Conservation (phyloP, 2,113 vertebrate species). For the Bambusicola thoracicus region DNA sequence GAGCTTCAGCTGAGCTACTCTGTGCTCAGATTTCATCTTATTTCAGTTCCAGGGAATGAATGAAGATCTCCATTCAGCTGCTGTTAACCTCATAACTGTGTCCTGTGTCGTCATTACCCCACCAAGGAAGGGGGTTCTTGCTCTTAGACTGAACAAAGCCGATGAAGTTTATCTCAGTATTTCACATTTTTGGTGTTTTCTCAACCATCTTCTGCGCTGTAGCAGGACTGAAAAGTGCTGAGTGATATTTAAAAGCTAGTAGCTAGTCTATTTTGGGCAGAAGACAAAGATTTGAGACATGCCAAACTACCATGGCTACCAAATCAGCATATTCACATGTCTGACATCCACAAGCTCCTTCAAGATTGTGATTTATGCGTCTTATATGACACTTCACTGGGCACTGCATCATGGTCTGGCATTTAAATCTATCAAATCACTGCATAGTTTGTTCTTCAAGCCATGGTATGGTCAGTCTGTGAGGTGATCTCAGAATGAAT, state of each 20-base stretch:
- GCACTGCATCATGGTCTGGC: slow-evolving; percentile 16
- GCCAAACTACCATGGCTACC: slow-evolving; percentile 56
- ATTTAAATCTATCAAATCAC: slow-evolving; percentile 7
- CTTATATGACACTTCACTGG: background rate
- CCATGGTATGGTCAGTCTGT: background rate
- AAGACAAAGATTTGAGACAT: slow-evolving; percentile 54
- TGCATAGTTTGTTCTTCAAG: background rate
- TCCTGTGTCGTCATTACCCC: background rate
- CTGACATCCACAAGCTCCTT: slow-evolving; percentile 21
- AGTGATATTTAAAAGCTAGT: slow-evolving; percentile 56
- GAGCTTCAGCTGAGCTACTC: background rate
- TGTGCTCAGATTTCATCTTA: background rate
- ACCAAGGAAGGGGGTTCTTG: background rate
- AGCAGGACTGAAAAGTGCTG: slow-evolving; percentile 58
- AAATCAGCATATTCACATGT: slow-evolving; percentile 10
- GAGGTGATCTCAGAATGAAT: background rate
- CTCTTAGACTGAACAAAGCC: background rate
- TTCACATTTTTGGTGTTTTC: slow-evolving; percentile 50
- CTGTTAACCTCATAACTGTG: background rate
- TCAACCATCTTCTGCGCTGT: slow-evolving; percentile 2
- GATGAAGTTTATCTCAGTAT: background rate
- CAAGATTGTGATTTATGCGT: background rate
- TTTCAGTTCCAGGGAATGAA: background rate
- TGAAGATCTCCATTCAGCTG: background rate
- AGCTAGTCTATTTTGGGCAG: slow-evolving; percentile 40